phyloP scores from a whole-genome alignment of 1,140 invertebrate species.

The Aradophagus sp. region DNA sequence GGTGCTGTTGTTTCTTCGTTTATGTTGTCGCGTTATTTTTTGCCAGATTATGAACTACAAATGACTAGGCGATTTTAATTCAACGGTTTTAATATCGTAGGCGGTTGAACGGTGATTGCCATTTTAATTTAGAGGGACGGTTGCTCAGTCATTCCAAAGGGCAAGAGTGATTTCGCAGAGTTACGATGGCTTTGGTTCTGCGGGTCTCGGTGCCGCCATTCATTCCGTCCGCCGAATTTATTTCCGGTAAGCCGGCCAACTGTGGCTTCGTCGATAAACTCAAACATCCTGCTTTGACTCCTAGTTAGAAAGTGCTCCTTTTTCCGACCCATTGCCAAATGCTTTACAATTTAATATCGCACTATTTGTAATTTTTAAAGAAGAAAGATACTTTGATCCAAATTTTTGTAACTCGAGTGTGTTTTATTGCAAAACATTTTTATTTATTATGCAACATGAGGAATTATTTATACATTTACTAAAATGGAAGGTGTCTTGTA shows the following conservation, averaged over 20 bases:
- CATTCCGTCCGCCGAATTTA: slow-evolving; percentile 50
- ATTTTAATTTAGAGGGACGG: slow-evolving; percentile 62
- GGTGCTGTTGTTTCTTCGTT: no score
- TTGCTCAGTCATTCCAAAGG: slow-evolving; percentile 36
- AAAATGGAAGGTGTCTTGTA: no score
- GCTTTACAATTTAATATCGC: no score
- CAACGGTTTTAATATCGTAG: slow-evolving; percentile 18
- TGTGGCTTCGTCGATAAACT: slow-evolving; percentile 48
- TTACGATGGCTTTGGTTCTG: slow-evolving; percentile 41
- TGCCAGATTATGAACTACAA: no score
- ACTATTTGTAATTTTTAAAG: no score
- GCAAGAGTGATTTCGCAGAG: slow-evolving; percentile 19
- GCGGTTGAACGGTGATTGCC: slow-evolving; percentile 59
- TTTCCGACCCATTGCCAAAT: slow-evolving; percentile 7
- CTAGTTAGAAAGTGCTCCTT: slow-evolving; percentile 15
- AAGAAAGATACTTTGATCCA: no score
- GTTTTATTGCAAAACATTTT: no score
- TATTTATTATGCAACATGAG: no score
- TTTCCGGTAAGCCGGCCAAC: slow-evolving; percentile 49
- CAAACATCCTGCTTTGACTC: slow-evolving; percentile 26
- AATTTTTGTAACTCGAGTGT: no score
- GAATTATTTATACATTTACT: no score
- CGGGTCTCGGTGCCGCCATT: slow-evolving; percentile 32
- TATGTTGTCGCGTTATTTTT: no score
- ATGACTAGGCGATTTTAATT: no score